Evolutionary conservation across 2,797 vertebrate genomes (phyloP).

Genomic region (Microtus californicus): DNA sequence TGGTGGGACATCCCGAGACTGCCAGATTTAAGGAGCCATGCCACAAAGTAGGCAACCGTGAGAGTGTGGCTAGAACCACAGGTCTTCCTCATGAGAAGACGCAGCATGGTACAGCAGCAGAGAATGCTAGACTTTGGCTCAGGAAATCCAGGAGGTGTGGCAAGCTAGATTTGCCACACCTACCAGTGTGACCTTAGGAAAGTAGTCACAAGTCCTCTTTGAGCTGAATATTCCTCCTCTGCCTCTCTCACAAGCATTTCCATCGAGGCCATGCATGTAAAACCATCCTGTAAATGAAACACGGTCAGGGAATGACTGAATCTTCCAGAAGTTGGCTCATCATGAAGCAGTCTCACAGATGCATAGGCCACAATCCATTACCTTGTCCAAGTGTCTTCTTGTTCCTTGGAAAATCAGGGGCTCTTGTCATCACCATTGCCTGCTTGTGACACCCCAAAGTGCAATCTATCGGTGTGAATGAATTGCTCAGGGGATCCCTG

Average conservation of each 20-base stretch:
- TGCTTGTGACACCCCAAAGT: not conserved
- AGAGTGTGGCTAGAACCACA: not conserved
- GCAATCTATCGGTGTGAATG: not conserved
- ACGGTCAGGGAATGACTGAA: not conserved
- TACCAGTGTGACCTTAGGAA: constrained; percentile 15
- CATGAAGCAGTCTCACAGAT: not conserved
- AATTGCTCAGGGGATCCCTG: not conserved
- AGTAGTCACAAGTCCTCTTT: not conserved
- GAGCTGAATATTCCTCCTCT: not conserved
- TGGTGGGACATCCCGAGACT: not conserved
- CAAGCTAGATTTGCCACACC: not conserved
- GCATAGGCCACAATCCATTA: not conserved
- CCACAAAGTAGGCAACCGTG: not conserved
- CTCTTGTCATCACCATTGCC: not conserved
- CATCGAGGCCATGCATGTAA: not conserved
- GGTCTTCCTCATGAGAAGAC: not conserved
- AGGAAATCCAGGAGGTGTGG: not conserved
- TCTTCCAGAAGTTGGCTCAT: constrained; percentile 6
- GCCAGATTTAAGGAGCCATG: not conserved
- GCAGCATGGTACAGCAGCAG: too few species aligned
- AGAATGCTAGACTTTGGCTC: not conserved
- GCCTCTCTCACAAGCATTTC: not conserved
- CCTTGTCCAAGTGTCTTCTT: not conserved
- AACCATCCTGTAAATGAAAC: not conserved
- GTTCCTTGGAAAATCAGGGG: not conserved